Evolutionary conservation across 2,797 vertebrate species (phyloP), one percentile per base, ranked within the genome.

Genomic region (Ciconia nigra): DNA sequence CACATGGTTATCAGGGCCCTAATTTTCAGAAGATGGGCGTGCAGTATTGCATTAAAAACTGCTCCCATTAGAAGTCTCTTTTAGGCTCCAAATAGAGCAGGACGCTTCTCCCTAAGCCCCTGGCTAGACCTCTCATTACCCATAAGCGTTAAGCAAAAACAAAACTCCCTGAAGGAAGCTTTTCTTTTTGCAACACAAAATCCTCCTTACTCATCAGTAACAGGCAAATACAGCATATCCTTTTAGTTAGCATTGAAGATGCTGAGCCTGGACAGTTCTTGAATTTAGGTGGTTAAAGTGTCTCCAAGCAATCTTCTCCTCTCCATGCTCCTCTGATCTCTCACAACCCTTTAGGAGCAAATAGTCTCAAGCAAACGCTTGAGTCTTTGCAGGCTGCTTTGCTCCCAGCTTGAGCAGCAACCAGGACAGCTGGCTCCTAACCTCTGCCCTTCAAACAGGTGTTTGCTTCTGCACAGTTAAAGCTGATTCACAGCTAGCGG

Each of bases 351-450:
- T 57, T 41, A 57, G 76, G 76, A 96, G 31, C 46, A 28, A 76
- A 70, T 0, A 1, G 13, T 21, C 59, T 71, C n/a, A 19, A 61
- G 74, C 13, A 87, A 67, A 76, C 1, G 2, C 77, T 66, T 14
- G 66, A 90, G 47, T 15, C 80, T 88, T 89, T 84, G 51, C 89
- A 93, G 67, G 24, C 73, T 73, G 39, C 83, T 61, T 25, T 82
- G 39, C 78, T 96, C 93, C 83, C 71, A 71, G 72, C 41, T 89
- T 78, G 89, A 90, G 87, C 87, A 62, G 62, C 62, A 58, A 77
- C 92, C 95, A 91, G 90, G 80, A 52, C 76, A 96, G 80, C 90
- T 96, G 96, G 83, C 33, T 94, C 55, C 71, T 25, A 44, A 87
- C 19, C 51, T 66, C 49, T 87, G 77, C 79, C 73, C 83, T 67